Percentiles rank a stretch among this genome's conserved stretches.
phyloP scores from a whole-genome alignment of 2,888 invertebrate genomes.

The Adelognathus sp. region DNA sequence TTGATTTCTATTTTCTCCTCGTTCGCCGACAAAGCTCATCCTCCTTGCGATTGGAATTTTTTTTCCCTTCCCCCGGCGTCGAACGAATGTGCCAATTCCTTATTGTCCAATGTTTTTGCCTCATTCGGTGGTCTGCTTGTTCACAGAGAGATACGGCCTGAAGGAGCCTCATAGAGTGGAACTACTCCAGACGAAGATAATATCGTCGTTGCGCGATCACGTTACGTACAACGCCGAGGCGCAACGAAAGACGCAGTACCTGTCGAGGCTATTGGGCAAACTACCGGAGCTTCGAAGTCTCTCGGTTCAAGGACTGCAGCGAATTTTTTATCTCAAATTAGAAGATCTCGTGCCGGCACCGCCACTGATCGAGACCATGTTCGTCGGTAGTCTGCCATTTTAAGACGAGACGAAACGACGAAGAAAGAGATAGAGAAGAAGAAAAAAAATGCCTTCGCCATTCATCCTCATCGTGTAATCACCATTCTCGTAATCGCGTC shows the following conservation, averaged over 20 bases:
- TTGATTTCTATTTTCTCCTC: background rate
- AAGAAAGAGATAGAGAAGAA: background rate
- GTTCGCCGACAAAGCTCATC: background rate
- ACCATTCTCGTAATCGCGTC: slow-evolving; percentile 5
- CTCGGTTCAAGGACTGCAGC: slow-evolving; percentile 95
- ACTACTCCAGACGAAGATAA: slow-evolving; percentile 97
- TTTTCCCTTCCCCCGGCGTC: background rate
- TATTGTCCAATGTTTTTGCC: background rate
- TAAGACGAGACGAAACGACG: slow-evolving; percentile 80
- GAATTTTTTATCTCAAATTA: slow-evolving; percentile 96
- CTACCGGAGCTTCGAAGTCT: slow-evolving; percentile 95
- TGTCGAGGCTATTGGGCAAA: slow-evolving; percentile 95
- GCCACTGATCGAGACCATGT: slow-evolving; percentile 97
- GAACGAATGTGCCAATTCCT: background rate
- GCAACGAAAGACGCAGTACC: slow-evolving; percentile 95
- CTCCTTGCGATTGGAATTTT: background rate
- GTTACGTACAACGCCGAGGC: slow-evolving; percentile 95
- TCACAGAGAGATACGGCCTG: slow-evolving; percentile 94
- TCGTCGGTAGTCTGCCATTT: slow-evolving; percentile 96
- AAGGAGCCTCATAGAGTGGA: slow-evolving; percentile 96
- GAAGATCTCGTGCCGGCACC: slow-evolving; percentile 96
- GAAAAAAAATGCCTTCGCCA: slow-evolving; percentile 42
- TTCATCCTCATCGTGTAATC: slow-evolving; percentile 59
- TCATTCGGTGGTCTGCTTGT: slow-evolving; percentile 44
- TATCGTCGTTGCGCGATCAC: slow-evolving; percentile 97